Evolutionary conservation across 2,113 vertebrate genomes (phyloP).

Genomic region (Phoxinus phoxinus): DNA sequence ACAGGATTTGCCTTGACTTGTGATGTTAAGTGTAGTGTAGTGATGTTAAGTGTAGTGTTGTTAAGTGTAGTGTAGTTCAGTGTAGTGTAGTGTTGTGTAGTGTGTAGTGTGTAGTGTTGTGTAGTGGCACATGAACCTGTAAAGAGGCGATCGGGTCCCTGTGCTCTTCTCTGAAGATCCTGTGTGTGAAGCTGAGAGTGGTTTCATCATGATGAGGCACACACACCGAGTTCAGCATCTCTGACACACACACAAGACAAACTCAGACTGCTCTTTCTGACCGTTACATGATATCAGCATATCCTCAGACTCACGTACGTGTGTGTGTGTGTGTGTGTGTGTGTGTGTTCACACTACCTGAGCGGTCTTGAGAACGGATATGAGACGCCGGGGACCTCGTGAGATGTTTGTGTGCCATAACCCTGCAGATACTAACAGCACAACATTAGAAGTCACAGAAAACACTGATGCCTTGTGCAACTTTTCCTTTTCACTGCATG

Average conservation of each 20-base stretch:
- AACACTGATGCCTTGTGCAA: too few relatives aligned
- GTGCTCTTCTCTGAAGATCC: slow-evolving; percentile 50
- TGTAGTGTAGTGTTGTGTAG: too few relatives aligned
- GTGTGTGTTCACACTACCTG: slow-evolving; percentile 23
- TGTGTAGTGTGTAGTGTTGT: too few relatives aligned
- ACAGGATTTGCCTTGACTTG: too few relatives aligned
- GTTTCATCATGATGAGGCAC: background rate
- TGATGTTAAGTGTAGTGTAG: background rate
- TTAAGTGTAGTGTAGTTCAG: too few relatives aligned
- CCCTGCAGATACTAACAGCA: background rate
- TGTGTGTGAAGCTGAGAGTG: slow-evolving; percentile 46
- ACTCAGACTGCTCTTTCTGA: background rate
- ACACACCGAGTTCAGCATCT: slow-evolving; percentile 37
- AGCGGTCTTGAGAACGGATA: background rate
- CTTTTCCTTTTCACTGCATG: background rate
- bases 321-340: background rate
- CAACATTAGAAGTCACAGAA: background rate
- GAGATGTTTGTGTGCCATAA: slow-evolving; percentile 43
- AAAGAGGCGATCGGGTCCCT: slow-evolving; percentile 48
- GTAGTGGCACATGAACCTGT: slow-evolving; percentile 51
- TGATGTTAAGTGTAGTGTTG: too few relatives aligned
- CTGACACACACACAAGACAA: background rate
- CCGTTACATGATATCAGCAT: too few relatives aligned
- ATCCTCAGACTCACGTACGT: too few relatives aligned
- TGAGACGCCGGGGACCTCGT: background rate